Evolutionary conservation across 2,797 vertebrate species (phyloP).

Genomic region (Pelochelys cantorii): DNA sequence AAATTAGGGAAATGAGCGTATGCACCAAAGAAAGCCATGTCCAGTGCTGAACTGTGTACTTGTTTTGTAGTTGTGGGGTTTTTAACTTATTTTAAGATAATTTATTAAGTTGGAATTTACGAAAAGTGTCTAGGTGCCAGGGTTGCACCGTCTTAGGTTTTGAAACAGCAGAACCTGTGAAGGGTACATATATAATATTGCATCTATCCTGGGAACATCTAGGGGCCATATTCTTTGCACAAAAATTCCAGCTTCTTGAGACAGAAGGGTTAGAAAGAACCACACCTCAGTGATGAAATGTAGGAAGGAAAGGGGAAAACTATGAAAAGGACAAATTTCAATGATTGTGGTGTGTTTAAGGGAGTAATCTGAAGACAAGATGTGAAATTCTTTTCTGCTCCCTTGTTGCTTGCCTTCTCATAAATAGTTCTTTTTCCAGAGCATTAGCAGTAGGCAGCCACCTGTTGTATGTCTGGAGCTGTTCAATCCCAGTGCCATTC

Average conservation of each 20-base stretch:
- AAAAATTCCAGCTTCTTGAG: constrained; percentile 62
- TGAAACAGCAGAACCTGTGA: constrained; percentile 17
- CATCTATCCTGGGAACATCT: constrained; percentile 65
- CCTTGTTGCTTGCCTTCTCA: constrained; percentile 43
- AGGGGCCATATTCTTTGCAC: constrained; percentile 53
- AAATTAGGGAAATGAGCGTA: constrained; percentile 75
- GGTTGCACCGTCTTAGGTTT: constrained; percentile 37
- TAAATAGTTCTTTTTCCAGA: constrained; percentile 34
- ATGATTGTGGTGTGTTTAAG: background rate
- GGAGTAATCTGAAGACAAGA: constrained; percentile 37
- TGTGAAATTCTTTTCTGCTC: constrained; percentile 12
- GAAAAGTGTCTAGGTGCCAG: constrained; percentile 64
- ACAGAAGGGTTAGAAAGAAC: constrained; percentile 38
- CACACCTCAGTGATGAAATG: constrained; percentile 32
- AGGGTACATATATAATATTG: constrained; percentile 27
- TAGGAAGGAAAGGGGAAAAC: background rate
- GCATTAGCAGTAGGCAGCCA: constrained; percentile 36
- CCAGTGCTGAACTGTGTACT: constrained; percentile 73
- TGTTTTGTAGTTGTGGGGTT: constrained; percentile 75
- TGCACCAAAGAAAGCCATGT: constrained; percentile 82
- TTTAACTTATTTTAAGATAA: constrained; percentile 84
- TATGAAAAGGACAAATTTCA: background rate
- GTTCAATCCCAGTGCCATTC: constrained; percentile 51
- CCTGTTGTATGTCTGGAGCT: constrained; percentile 23
- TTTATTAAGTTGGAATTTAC: constrained; percentile 78